Percentiles rank a stretch among this genome's conserved stretches.
Conservation (phyloP, 2,888 invertebrate genomes). For the Nyleta sp. region DNA sequence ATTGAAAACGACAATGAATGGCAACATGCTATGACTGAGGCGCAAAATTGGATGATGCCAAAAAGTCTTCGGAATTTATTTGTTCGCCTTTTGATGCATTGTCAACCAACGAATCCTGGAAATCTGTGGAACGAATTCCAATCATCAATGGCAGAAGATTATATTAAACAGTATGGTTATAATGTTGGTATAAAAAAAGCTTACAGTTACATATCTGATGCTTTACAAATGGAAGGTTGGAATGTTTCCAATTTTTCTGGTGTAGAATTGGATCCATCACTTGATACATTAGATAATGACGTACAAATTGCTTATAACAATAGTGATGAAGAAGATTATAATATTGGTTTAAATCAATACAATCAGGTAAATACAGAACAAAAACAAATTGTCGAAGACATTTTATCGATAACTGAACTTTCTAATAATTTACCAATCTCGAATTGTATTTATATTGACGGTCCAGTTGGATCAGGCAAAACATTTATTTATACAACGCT, state of each 20-base stretch:
- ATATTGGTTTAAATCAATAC: slow-evolving; percentile 28
- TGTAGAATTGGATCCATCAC: slow-evolving; percentile 4
- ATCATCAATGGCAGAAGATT: slow-evolving; percentile 29
- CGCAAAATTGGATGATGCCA: slow-evolving; percentile 70
- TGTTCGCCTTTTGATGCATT: slow-evolving; percentile 8
- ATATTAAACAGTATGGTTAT: neutral
- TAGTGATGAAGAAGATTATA: neutral
- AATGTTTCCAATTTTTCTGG: slow-evolving; percentile 11
- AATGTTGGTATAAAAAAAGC: slow-evolving; percentile 2
- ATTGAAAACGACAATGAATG: too few species aligned
- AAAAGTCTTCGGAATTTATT: slow-evolving; percentile 37
- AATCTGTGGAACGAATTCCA: slow-evolving; percentile 66
- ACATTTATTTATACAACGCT: slow-evolving; percentile 43
- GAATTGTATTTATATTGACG: slow-evolving; percentile 22
- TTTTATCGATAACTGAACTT: slow-evolving; percentile 6
- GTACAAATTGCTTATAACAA: too few species aligned
- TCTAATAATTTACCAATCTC: neutral
- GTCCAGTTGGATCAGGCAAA: slow-evolving; percentile 2
- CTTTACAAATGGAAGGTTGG: slow-evolving; percentile 12
- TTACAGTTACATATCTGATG: slow-evolving; percentile 1
- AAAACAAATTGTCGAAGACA: slow-evolving; percentile 57
- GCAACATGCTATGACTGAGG: too few species aligned
- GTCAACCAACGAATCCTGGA: slow-evolving; percentile 63
- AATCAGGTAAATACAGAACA: slow-evolving; percentile 44
- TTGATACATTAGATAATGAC: too few species aligned